phyloP scores from a whole-genome alignment of 2,113 vertebrate genomes.

The Variabilichromis moorii region DNA sequence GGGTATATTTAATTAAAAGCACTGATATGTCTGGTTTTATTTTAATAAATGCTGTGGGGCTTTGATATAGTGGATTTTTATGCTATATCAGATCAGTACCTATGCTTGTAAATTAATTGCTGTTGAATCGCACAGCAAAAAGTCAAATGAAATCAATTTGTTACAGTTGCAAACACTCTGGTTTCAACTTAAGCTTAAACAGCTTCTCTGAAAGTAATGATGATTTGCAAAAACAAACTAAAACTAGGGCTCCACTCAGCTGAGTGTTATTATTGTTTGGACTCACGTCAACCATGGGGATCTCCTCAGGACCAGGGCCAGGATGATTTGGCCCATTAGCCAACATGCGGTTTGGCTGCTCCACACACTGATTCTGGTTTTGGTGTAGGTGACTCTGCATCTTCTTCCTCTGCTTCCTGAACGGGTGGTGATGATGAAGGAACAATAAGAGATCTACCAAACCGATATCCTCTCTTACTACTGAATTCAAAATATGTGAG shows the following conservation, averaged over 20 bases:
- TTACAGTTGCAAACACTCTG: not conserved
- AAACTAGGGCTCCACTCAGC: not conserved
- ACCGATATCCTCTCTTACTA: not conserved
- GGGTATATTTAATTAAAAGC: slow-evolving; percentile 30
- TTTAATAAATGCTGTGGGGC: not conserved
- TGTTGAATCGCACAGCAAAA: not conserved
- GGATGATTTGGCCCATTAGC: slow-evolving; percentile 91
- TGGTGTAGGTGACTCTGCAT: slow-evolving; percentile 91
- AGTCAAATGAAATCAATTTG: not conserved
- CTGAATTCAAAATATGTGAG: not conserved
- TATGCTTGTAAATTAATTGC: not conserved
- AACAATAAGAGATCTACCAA: not conserved
- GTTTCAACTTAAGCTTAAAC: not conserved
- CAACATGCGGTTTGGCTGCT: slow-evolving; percentile 86
- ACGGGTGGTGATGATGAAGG: not conserved
- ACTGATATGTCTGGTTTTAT: not conserved
- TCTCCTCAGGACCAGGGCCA: slow-evolving; percentile 86
- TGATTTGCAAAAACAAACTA: not conserved
- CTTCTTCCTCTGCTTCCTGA: slow-evolving; percentile 91
- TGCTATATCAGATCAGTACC: not conserved
- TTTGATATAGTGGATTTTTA: not conserved
- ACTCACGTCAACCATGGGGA: slow-evolving; percentile 94
- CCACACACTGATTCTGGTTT: slow-evolving; percentile 93
- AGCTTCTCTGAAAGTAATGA: not conserved
- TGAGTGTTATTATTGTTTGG: not conserved